Evolutionary conservation across 2,888 invertebrate genomes (phyloP), one percentile per base, ranked within the genome.

Genomic region (Diplazon laetatorius): DNA sequence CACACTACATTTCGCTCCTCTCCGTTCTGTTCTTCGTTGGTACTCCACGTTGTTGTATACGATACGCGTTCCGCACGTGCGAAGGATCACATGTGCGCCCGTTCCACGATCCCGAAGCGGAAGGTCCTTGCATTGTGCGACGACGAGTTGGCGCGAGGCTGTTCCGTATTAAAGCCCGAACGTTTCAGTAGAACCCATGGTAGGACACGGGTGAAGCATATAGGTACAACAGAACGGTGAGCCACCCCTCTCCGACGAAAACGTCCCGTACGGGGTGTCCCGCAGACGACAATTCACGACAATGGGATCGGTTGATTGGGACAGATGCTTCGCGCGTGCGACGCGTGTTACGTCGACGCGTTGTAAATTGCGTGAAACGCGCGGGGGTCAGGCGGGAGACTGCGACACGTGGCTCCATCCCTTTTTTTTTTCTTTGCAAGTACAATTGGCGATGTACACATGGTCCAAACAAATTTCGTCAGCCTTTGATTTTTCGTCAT

Each of bases 241-340:
- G 42, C 42, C 68, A 68, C 76, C 70, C 73, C 75, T 60, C 75
- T 60, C 75, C 46, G 59, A 65, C 76, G 72, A 82, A 78, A 76
- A 77, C n/a, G 78, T 60, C 69, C 78, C 80, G 80, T 63, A 76
- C 20, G 22, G 55, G 68, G 25, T 62, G 71, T 74, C 55, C 52
- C 68, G 46, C 50, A 65, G 62, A 52, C 55, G 30, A 73, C n/a
- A 57, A 50, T 69, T 44, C 57, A 37, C 70, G 86, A 89, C 87
- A 89, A 89, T 88, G 85, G 82, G 79, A 70, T 30, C 57, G 66
- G 82, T 76, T 85, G 85, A 88, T 88, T 84, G 87, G 86, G 89
- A 89, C 90, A 90, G 89, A 89, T 89, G 89, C 84, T 83, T n/a
- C 68, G 66, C 57, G 70, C 55, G 69, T 50, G 50, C 68, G 62